Base-by-base conservation (phyloP, 35 echinoderm and acorn worm genomes). In the Holothuria glaberrima region DNA sequence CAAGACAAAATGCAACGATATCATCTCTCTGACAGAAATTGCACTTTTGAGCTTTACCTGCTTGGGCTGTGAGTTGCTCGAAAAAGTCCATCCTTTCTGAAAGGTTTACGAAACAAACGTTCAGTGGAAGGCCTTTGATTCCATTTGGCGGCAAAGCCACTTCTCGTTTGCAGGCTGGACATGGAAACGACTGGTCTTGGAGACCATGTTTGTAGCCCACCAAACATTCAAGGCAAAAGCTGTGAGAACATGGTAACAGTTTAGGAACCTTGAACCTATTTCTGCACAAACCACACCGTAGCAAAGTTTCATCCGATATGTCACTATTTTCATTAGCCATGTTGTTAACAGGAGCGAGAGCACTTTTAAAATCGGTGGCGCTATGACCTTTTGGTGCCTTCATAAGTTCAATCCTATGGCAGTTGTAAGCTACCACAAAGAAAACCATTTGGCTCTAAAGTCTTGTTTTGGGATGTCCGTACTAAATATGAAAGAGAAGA, bases 1-100 rank as follows among this genome's bases (percentile, higher is more conserved):
- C 80, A 31, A 84, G 57, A 61, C 80, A 84, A 36, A 84, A 84
- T 26, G 80, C 80, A 84, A 84, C 80, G 18, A 63, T 84, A 58
- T 84, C 54, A 18, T 84, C 80, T 19, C 27, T 61, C 30, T 84
- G 54, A 61, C 80, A 84, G 20, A 84, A 84, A 18, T 84, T 84
- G 20, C 80, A 84, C 26, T 30, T 59, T 21, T 84, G 80, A 12
- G 80, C 80, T 84, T 36, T 84, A 13, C 80, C 80, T 38, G 80
- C 80, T 84, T 59, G 54, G 5, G 59, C 80, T 9, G 54, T 61
- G 30, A 84, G 57, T 61, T 84, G 12, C 30, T 84, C 80, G 12
- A 84, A 84, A 63, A 84, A 84, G 10, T 83, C 80, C 56, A 60
- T 22, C 26, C 80, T 30, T 29, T 83, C 80, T 60, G 59, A 30